Percentiles rank a stretch among this genome's conserved stretches.
Conservation (phyloP, 1,140 invertebrate species). For the Ostrea edulis region DNA sequence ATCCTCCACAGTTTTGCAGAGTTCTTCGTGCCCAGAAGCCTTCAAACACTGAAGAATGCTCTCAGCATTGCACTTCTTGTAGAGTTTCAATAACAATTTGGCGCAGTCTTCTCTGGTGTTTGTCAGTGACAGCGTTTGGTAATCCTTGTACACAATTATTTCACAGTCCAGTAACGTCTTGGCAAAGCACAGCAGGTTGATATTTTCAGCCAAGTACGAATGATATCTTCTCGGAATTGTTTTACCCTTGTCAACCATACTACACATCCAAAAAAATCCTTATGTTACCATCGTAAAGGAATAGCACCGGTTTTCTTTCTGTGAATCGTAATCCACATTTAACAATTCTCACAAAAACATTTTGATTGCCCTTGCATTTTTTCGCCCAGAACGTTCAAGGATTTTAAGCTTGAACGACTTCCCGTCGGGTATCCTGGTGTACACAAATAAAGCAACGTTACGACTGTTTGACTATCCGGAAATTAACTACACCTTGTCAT, state of each 20-base stretch:
- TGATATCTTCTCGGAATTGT: slow-evolving; percentile 4
- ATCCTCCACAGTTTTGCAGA: not conserved
- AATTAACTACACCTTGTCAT: too few relatives aligned
- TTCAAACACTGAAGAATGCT: not conserved
- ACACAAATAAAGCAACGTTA: too few relatives aligned
- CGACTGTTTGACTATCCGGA: too few relatives aligned
- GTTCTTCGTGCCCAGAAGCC: not conserved
- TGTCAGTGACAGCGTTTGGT: not conserved
- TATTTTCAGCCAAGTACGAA: not conserved
- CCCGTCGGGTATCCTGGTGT: too few relatives aligned
- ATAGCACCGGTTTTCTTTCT: not conserved
- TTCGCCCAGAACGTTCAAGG: too few relatives aligned
- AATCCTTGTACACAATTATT: not conserved
- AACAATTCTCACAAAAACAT: too few relatives aligned
- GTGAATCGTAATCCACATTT: not conserved
- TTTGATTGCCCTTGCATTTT: too few relatives aligned
- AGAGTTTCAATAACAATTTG: not conserved
- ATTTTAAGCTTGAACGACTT: too few relatives aligned
- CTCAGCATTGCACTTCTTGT: not conserved
- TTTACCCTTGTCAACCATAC: not conserved
- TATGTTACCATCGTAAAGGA: not conserved
- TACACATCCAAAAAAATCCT: not conserved
- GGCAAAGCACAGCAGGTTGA: not conserved
- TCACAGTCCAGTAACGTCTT: not conserved
- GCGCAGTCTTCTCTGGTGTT: not conserved